phyloP scores from a whole-genome alignment of 2,797 vertebrate species.

The Huso huso region DNA sequence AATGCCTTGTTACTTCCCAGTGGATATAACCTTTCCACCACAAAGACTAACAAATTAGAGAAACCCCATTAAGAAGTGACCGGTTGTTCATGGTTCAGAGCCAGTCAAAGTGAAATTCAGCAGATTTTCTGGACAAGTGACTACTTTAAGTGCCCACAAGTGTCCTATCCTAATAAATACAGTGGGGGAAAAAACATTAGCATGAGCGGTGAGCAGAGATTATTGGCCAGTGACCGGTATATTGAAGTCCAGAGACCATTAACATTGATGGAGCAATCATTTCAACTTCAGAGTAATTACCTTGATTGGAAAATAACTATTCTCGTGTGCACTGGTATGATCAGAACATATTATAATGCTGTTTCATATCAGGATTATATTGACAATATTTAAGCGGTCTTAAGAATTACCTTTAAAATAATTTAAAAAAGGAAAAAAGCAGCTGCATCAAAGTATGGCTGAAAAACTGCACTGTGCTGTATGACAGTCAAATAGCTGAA shows the following conservation, averaged over 20 bases:
- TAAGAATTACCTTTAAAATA: no score
- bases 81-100: slow-evolving; percentile 69
- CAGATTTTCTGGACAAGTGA: slow-evolving; percentile 78
- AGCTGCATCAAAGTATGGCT: no score
- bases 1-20: slow-evolving; percentile 37
- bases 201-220: slow-evolving; percentile 70
- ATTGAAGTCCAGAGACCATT: slow-evolving; percentile 83
- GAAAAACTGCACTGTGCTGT: no score
- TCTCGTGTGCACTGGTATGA: slow-evolving; percentile 58
- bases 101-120: slow-evolving; percentile 71
- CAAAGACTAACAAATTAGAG: slow-evolving; percentile 60
- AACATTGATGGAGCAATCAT: slow-evolving; percentile 87
- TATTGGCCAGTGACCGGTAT: slow-evolving; percentile 81
- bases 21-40: slow-evolving; percentile 49
- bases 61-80: slow-evolving; percentile 69
- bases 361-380: no score
- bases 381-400: no score
- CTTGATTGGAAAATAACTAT: slow-evolving; percentile 72
- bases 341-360: slow-evolving; percentile 34
- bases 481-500: no score
- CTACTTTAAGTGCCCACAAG: slow-evolving; percentile 60
- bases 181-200: slow-evolving; percentile 67
- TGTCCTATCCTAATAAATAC: slow-evolving; percentile 75
- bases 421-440: no score
- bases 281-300: slow-evolving; percentile 82